Conservation (phyloP, 2,113 vertebrate genomes). For the Lucifuga dentata region DNA sequence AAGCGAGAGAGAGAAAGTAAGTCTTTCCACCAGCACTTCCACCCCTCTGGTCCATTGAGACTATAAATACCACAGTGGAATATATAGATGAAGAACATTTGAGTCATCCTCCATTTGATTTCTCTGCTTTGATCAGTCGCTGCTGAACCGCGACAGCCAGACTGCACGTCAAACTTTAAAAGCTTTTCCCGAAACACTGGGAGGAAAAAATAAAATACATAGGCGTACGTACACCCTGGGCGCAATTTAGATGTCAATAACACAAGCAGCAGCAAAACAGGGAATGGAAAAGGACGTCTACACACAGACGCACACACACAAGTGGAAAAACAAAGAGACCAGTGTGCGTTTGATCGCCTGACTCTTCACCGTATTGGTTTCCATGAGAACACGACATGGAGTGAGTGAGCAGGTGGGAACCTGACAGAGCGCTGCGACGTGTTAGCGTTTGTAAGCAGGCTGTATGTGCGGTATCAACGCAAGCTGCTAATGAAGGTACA, state of each 20-base stretch:
- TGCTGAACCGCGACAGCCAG: constrained; percentile 17
- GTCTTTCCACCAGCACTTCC: neutral
- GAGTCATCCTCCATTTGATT: constrained; percentile 62
- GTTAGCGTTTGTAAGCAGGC: constrained; percentile 32
- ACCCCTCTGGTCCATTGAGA: constrained; percentile 31
- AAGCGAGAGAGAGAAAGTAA: neutral
- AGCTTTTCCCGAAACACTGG: neutral
- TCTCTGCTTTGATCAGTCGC: constrained; percentile 12
- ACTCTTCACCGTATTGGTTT: constrained; percentile 61
- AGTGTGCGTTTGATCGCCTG: constrained; percentile 46
- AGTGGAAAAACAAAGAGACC: constrained; percentile 59
- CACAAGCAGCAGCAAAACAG: neutral
- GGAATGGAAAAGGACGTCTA: neutral
- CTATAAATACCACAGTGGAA: constrained; percentile 50
- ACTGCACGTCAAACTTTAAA: constrained; percentile 30
- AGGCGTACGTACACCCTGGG: neutral
- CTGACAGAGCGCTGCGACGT: constrained; percentile 50
- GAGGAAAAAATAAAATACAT: neutral
- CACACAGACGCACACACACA: constrained; percentile 4
- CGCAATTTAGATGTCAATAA: constrained; percentile 17
- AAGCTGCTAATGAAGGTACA: constrained; percentile 40
- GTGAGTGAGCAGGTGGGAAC: constrained; percentile 58
- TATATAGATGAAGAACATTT: constrained; percentile 56
- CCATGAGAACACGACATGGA: constrained; percentile 68
- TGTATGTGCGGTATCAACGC: constrained; percentile 3